Percentiles rank a stretch among this genome's conserved stretches.
phyloP scores from a whole-genome alignment of 2,113 vertebrate species.

The Halcyon senegalensis region DNA sequence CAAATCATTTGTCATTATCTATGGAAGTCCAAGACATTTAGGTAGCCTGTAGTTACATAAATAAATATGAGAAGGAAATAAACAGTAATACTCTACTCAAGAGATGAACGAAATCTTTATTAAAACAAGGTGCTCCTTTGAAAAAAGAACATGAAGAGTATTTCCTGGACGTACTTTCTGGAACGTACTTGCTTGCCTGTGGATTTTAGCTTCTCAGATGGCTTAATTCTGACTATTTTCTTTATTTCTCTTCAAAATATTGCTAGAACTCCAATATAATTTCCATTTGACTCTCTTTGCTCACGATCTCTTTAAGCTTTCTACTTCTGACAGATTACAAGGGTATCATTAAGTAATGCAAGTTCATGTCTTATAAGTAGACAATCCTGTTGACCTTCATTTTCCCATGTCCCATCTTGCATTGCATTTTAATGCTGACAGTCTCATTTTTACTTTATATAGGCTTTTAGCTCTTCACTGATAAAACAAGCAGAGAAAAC shows the following conservation, averaged over 20 bases:
- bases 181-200: background rate
- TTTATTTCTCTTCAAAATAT: slow-evolving; percentile 9
- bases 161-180: background rate
- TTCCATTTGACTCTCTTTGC: slow-evolving; percentile 28
- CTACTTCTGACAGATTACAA: slow-evolving; percentile 52
- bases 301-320: slow-evolving; percentile 23
- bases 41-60: background rate
- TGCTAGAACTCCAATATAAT: background rate
- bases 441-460: slow-evolving; percentile 1
- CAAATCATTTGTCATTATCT: background rate
- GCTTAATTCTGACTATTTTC: background rate
- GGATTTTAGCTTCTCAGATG: background rate
- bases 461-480: background rate
- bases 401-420: background rate
- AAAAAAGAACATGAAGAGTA: background rate
- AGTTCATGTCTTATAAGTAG: slow-evolving; percentile 61
- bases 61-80: background rate
- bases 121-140: background rate
- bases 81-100: background rate
- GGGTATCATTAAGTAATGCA: slow-evolving; percentile 60
- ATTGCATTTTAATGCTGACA: slow-evolving; percentile 14
- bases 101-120: background rate
- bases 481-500: background rate
- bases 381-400: slow-evolving; percentile 62
- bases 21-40: background rate